Evolutionary conservation across 2,113 vertebrate species (phyloP).

Genomic region (Apodemus speciosus): DNA sequence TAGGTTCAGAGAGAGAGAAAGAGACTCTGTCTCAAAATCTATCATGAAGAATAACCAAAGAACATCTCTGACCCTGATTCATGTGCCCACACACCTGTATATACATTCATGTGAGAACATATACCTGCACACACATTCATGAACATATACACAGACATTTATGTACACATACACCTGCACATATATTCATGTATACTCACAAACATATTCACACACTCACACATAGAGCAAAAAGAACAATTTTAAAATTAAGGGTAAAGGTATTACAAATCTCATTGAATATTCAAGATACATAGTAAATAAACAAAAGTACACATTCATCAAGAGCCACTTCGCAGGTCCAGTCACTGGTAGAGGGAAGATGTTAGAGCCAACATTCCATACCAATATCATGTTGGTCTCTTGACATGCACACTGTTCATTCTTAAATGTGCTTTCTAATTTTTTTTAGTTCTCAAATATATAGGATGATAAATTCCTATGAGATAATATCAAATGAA

Average conservation of each 20-base stretch:
- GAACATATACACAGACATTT: too few species aligned
- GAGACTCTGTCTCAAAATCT: background rate
- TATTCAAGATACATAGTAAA: background rate
- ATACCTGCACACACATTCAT: background rate
- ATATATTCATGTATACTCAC: background rate
- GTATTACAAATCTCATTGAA: background rate
- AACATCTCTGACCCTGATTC: background rate
- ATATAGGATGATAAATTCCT: background rate
- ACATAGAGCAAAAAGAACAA: background rate
- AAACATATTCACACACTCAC: background rate
- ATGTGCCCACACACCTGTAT: background rate
- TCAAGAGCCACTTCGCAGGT: background rate
- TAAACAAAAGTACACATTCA: background rate
- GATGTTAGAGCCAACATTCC: accelerated
- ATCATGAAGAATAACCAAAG: background rate
- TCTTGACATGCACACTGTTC: too few species aligned
- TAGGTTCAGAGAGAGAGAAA: background rate
- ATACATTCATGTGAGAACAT: too few species aligned
- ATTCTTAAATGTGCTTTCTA: too few species aligned
- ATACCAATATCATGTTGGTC: too few species aligned
- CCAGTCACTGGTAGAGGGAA: accelerated
- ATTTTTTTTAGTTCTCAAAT: too few species aligned
- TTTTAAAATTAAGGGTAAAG: background rate
- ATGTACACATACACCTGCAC: too few species aligned
- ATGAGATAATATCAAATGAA: background rate